Conservation (phyloP, 2,797 vertebrate genomes). For the Enteromius afrohamiltoni region DNA sequence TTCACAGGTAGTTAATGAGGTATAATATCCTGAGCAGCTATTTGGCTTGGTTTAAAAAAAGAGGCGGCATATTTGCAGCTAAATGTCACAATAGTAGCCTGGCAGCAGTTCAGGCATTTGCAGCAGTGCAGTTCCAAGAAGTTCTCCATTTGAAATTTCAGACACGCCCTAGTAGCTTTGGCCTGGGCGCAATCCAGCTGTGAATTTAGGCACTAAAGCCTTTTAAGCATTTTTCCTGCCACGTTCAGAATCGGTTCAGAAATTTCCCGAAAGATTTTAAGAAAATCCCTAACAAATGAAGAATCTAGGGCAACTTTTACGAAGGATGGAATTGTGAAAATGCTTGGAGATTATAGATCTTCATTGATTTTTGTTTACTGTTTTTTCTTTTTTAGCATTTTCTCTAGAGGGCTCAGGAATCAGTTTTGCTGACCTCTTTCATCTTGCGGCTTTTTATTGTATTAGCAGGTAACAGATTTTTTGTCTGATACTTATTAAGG, state of each 20-base stretch:
- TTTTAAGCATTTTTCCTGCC: not conserved
- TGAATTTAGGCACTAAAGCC: not conserved
- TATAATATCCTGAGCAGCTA: not conserved
- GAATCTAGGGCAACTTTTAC: not conserved
- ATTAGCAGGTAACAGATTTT: conserved; percentile 88
- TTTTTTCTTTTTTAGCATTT: conserved; percentile 77
- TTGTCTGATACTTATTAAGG: not conserved
- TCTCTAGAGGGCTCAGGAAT: conserved; percentile 92
- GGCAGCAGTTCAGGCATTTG: conserved; percentile 9
- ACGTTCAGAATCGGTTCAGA: not conserved
- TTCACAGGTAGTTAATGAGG: not conserved
- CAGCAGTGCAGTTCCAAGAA: conserved; percentile 16
- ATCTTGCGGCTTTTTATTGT: conserved; percentile 94
- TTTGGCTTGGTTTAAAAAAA: not conserved
- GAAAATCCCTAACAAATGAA: not conserved
- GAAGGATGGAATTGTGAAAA: not conserved
- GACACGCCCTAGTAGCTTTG: conserved; percentile 26
- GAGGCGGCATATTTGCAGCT: not conserved
- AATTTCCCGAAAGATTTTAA: not conserved
- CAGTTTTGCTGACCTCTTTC: conserved; percentile 93
- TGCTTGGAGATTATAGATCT: not conserved
- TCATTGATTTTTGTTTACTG: not conserved
- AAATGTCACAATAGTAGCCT: not conserved
- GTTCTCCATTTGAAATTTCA: conserved; percentile 8
- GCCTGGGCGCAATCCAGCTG: not conserved